phyloP scores from a whole-genome alignment of 2,797 vertebrate species.

The Esox lucius region DNA sequence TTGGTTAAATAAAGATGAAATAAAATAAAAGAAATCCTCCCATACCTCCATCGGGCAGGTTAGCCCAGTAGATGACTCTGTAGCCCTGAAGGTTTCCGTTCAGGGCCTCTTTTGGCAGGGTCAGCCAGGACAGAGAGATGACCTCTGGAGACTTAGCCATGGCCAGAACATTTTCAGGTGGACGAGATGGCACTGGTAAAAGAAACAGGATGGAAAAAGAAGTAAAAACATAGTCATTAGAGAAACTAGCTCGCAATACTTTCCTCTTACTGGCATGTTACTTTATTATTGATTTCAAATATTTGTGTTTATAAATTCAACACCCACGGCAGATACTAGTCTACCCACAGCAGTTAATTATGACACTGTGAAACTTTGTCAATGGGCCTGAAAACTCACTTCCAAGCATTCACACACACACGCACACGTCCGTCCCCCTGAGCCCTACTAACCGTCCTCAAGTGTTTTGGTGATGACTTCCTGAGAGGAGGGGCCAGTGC shows the following conservation, averaged over 20 bases:
- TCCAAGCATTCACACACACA: background rate
- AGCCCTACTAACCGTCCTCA: conserved; percentile 86
- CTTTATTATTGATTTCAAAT: background rate
- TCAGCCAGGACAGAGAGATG: conserved; percentile 95
- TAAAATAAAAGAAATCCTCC: background rate
- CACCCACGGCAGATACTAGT: conserved; percentile 52
- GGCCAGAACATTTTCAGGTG: conserved; percentile 95
- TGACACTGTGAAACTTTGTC: background rate
- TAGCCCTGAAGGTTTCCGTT: conserved; percentile 98
- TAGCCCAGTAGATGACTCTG: conserved; percentile 98
- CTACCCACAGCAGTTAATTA: conserved; percentile 13
- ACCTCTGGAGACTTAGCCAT: conserved; percentile 93
- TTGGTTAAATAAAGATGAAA: too few relatives aligned
- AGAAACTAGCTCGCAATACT: background rate
- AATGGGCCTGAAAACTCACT: background rate
- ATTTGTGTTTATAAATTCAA: conserved; percentile 11
- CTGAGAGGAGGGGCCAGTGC: conserved; percentile 96
- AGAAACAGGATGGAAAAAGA: background rate
- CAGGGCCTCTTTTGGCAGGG: conserved; percentile 88
- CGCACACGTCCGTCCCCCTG: background rate
- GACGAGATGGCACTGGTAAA: conserved; percentile 87
- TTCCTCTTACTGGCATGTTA: conserved; percentile 1
- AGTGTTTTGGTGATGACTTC: conserved; percentile 95
- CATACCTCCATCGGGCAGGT: conserved; percentile 95
- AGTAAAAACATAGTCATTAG: background rate